phyloP scores from a whole-genome alignment of 2,113 vertebrate genomes.

The Acinonyx jubatus region DNA sequence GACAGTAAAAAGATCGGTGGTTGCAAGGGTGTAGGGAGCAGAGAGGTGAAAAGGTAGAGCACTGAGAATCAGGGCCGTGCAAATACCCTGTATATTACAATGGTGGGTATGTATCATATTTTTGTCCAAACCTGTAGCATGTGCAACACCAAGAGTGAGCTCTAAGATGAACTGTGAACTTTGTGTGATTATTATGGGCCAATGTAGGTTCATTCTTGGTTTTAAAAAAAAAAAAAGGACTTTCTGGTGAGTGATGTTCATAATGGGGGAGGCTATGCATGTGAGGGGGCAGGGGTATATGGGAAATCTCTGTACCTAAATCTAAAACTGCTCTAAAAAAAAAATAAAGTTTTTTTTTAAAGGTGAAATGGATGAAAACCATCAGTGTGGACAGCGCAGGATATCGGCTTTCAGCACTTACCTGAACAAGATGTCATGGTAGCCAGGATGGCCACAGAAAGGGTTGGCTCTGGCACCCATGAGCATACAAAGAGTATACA shows the following conservation, averaged over 20 bases:
- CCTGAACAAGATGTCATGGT: background rate
- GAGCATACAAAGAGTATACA: background rate
- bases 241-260: background rate
- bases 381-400: background rate
- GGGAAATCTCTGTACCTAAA: background rate
- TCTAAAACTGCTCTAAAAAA: constrained; percentile 3
- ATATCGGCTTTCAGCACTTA: background rate
- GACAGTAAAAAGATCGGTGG: background rate
- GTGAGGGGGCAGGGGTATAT: background rate
- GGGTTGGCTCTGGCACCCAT: background rate
- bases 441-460: background rate
- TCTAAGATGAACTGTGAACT: background rate
- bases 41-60: background rate
- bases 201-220: background rate
- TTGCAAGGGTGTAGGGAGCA: too few relatives aligned
- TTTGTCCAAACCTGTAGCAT: background rate
- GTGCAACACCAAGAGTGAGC: background rate
- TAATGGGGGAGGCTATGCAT: background rate
- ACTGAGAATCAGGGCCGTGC: background rate
- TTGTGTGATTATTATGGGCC: background rate
- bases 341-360: background rate
- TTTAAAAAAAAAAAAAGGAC: background rate
- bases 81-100: background rate
- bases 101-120: background rate
- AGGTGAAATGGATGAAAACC: background rate